A percentile compares a stretch with the other conserved stretches of the same genome.
phyloP scores from a whole-genome alignment of 2,888 invertebrate species.

The Microctonus aethiopoides region DNA sequence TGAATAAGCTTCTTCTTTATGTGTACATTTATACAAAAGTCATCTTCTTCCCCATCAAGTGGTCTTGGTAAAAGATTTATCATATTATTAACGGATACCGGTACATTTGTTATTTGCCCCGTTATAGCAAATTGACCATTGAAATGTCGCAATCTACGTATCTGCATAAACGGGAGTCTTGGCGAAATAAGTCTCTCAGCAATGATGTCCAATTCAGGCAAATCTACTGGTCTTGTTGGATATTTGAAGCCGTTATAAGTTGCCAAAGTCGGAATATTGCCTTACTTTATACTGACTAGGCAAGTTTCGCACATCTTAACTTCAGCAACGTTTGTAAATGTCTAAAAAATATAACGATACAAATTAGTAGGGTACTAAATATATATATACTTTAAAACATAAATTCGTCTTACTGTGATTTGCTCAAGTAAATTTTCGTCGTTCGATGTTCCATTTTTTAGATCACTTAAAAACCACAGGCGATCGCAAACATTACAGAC shows the following conservation, averaged over 20 bases:
- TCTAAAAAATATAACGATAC: slow-evolving; percentile 7
- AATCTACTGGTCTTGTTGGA: no score
- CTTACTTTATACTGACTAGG: neutral
- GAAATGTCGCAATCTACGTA: no score
- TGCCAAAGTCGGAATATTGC: slow-evolving; percentile 21
- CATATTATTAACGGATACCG: slow-evolving; percentile 48
- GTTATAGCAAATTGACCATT: slow-evolving; percentile 46
- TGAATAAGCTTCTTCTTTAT: slow-evolving; percentile 44
- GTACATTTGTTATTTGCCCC: slow-evolving; percentile 53
- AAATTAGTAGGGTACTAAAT: neutral
- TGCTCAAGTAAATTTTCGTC: slow-evolving; percentile 4
- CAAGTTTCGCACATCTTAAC: slow-evolving; percentile 15
- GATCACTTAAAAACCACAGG: slow-evolving; percentile 28
- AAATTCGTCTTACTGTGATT: slow-evolving; percentile 7
- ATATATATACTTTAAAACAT: no score
- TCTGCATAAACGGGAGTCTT: no score
- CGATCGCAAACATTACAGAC: slow-evolving; percentile 21
- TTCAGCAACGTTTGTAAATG: slow-evolving; percentile 7
- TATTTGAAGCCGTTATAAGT: no score
- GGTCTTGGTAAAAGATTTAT: slow-evolving; percentile 40
- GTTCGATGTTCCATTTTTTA: slow-evolving; percentile 7
- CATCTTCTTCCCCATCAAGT: slow-evolving; percentile 52
- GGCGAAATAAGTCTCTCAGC: no score
- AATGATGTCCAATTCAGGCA: no score
- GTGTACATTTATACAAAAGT: slow-evolving; percentile 46